Evolutionary conservation across 1,140 invertebrate genomes (phyloP).

Genomic region (Cyclargus thomasi): DNA sequence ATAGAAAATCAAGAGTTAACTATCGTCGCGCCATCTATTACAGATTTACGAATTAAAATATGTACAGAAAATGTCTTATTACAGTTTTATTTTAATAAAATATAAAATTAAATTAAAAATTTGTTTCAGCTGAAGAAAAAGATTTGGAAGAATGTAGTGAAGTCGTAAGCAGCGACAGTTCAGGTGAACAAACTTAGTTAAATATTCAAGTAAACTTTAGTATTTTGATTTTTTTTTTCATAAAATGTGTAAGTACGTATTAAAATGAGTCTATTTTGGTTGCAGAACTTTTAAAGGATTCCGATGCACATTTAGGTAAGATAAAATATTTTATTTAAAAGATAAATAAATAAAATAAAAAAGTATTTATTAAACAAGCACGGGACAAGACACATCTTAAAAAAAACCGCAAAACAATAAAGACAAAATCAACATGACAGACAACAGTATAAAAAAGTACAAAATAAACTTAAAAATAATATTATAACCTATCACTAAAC

Average conservation of each 20-base stretch:
- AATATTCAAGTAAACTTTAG: neutral
- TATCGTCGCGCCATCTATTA: too few species aligned
- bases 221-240: constrained; percentile 17
- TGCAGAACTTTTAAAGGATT: constrained; percentile 39
- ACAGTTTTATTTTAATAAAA: neutral
- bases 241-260: neutral
- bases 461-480: too few species aligned
- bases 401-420: too few species aligned
- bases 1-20: too few species aligned
- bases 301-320: constrained; percentile 31
- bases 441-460: too few species aligned
- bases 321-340: neutral
- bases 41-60: too few species aligned
- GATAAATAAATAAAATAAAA: too few species aligned
- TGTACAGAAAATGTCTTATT: too few species aligned
- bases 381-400: too few species aligned
- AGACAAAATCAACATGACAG: too few species aligned
- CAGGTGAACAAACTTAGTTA: constrained; percentile 30
- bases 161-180: constrained; percentile 32
- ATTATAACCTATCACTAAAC: too few species aligned
- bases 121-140: constrained; percentile 51
- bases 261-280: constrained; percentile 18
- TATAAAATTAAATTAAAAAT: neutral
- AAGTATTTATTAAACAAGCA: too few species aligned
- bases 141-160: constrained; percentile 49